Conservation (phyloP, 2,888 invertebrate genomes). For the Icerya purchasi region DNA sequence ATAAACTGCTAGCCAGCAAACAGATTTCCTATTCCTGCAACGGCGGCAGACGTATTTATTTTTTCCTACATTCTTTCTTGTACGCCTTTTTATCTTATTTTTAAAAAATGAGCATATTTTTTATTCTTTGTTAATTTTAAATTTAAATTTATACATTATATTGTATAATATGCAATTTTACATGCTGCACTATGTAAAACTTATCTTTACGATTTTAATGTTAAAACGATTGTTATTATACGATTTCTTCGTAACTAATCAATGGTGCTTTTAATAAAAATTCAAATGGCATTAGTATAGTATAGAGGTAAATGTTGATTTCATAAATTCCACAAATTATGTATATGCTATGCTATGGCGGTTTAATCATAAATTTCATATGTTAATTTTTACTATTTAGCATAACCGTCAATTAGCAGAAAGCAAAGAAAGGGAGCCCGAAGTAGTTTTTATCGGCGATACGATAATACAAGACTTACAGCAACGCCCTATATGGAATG, state of each 20-base stretch:
- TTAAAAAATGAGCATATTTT: too few species aligned
- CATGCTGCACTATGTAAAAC: too few species aligned
- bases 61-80: too few species aligned
- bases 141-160: too few species aligned
- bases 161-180: too few species aligned
- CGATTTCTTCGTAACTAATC: not conserved
- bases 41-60: too few species aligned
- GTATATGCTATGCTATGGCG: too few species aligned
- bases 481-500: conserved; percentile 70
- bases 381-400: conserved; percentile 29
- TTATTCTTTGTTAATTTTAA: too few species aligned
- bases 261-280: not conserved
- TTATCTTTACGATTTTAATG: not conserved
- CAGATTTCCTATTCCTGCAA: too few species aligned
- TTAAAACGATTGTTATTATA: not conserved
- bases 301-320: not conserved
- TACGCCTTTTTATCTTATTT: too few species aligned
- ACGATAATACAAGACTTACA: conserved; percentile 63
- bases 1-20: too few species aligned
- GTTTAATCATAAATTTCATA: not conserved
- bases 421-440: conserved; percentile 73
- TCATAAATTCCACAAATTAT: too few species aligned
- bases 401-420: conserved; percentile 68
- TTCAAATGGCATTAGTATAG: not conserved
- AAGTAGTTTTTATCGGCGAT: conserved; percentile 79